Base-by-base conservation (phyloP, 2,888 invertebrate species). In the Melolontha melolontha region DNA sequence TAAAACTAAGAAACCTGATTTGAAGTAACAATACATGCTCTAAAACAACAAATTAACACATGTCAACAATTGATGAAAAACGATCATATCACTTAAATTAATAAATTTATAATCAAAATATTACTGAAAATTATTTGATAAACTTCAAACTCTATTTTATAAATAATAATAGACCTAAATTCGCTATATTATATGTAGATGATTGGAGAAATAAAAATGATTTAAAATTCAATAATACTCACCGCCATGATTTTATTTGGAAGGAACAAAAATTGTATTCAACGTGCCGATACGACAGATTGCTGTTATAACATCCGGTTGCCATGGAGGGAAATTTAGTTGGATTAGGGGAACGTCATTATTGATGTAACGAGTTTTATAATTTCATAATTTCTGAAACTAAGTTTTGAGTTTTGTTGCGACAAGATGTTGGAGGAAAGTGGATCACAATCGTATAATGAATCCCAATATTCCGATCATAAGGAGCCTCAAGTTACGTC, bases 401-500 rank as follows among this genome's bases (percentile, higher is more conserved):
- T n/a, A 27, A n/a, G 50, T 12, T 49, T 17, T 22, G 17, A 4
- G 7, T 49, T 16, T 22, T 7, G 10, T 22, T 22, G 49, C 22
- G 49, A 16, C 16, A 62, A 62, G 27, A 62, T 62, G 59, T 14
- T 62, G 59, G 59, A 62, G 12, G 59, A 62, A 1, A 34, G 14
- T 11, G 59, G 47, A 16, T 12, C 47, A 0, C 8, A 14, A 6
- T 62, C 59, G 34, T 29, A 14, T 10, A 47, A 49, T 6, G 47
- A 10, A 34, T 34, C 59, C 29, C 47, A 49, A 62, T 62, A 16
- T 49, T 62, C 59, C 0, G 59, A 12, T 1, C 16, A 62, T 7
- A 59, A 57, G 41, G 89, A 88, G 74, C 88, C 89, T 1, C 87
- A 88, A 73, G 84, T 89, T 39, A 86, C 85, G 0, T 91, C 92